These are phyloP conservation scores for Cacatua alba DNA, from an alignment of 2,113 vertebrate species.

Conservation along the genomic window DNA sequence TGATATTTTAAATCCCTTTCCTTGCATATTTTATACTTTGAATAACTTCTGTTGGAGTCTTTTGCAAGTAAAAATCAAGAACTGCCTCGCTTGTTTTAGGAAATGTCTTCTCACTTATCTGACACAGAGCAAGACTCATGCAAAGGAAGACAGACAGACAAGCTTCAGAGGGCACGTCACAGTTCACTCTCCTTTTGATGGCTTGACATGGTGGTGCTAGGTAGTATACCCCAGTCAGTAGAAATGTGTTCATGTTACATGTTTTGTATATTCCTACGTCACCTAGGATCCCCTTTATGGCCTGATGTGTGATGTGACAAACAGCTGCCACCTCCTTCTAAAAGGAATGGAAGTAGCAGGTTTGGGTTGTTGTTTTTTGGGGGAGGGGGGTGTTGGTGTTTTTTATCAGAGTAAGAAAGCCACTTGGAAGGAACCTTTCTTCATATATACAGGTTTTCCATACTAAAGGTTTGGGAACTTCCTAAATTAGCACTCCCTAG, in stretches of 20 bases:
- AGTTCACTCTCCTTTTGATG: not conserved
- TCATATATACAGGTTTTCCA: rapidly evolving
- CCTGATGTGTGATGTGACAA: not conserved
- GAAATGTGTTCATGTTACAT: not conserved
- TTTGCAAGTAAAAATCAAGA: not conserved
- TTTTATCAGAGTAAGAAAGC: not conserved
- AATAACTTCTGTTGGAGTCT: not conserved
- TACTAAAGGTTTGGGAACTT: not conserved
- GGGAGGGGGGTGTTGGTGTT: rapidly evolving
- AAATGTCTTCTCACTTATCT: not conserved
- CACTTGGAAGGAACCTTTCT: not conserved
- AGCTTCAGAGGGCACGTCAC: not conserved
- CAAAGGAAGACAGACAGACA: not conserved
- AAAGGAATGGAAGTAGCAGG: not conserved
- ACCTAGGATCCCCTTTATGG: not conserved
- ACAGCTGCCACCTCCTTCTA: not conserved
- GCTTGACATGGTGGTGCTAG: not conserved
- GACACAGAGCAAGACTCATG: not conserved
- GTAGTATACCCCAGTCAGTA: not conserved
- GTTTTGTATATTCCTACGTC: not conserved
- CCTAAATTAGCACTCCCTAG: not conserved
- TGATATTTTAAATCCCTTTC: conserved; percentile 11
- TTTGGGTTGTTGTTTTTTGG: not conserved
- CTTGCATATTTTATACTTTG: conserved; percentile 6
- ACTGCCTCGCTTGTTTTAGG: not conserved